Base-by-base conservation (phyloP, 1,140 invertebrate species). In the Laodelphax striatellus region DNA sequence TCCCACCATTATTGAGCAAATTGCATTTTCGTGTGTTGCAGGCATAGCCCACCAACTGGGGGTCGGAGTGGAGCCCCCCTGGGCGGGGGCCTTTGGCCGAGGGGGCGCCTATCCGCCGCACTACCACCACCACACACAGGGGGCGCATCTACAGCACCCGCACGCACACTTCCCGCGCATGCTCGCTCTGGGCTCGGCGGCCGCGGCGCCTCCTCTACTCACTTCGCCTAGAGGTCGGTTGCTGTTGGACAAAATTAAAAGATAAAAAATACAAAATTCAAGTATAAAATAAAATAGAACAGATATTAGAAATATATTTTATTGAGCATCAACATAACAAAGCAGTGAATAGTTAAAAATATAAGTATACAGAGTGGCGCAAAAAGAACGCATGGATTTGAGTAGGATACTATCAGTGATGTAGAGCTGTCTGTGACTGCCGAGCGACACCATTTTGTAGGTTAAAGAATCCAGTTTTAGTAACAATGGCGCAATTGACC, bases 31-130 rank as follows among this genome's bases (percentile, higher is more conserved):
- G 24, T 53, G 41, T 31, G 46, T 59, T 41, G 1, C 61, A 67
- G 66, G 66, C 10, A 46, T 67, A 34, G 66, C 65, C 5, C 65
- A 66, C 28, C 62, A 63, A 17, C 55, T 63, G 31, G 58, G 62
- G 9, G 54, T 60, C 50, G 58, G 58, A 17, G 46, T 28, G 2
- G 62, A 65, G 34, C 55, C 46, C 16, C 52, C 63, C 17, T 56
- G 64, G 66, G 59, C 60, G n/a, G 10, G 63, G 22, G 42, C 57
- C 22, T 57, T 62, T 44, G 56, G 57, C 28, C 52, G 61, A 31
- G 56, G 63, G 17, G n/a, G 44, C 34, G n/a, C 55, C 34, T 60
- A 65, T 55, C 62, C 59, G 22, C 64, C 66, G 1, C 66, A 64
- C 4, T 64, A 64, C 55, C 28, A 24, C 55, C 62, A 10, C 60